Evolutionary conservation across 2,888 invertebrate species (phyloP), one percentile per base, ranked within the genome.

Genomic region (Eugnorisma glareosa): DNA sequence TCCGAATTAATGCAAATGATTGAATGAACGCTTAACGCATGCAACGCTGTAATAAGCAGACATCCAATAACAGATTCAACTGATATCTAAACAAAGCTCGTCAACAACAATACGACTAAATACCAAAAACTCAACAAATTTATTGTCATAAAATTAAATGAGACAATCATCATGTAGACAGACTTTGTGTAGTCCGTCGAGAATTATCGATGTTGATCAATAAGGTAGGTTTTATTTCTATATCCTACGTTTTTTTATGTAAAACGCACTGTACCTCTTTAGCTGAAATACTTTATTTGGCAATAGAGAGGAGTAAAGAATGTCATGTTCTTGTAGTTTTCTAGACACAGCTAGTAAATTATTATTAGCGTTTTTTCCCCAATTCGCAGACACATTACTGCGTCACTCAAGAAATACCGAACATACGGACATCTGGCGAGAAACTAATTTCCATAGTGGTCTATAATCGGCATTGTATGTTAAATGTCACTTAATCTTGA

Each of bases 41-140:
- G 51, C 11, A 57, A 31, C 59, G 67, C 67, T 80, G n/a, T 73
- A 79, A 71, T 77, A 79, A 80, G 68, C 79, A 85, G 75, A 70
- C 64, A 77, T 64, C 59, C 15, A 61, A 75, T 74, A 87, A 83
- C 81, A 76, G 71, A 82, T 87, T 81, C 75, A 82, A 75, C 68
- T 67, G 75, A 83, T 83, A 68, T 68, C 77, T 79, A 84, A 83
- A 86, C 78, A 89, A 82, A 77, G 71, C 71, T 77, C 77, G 43
- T 79, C 72, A 89, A 84, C 76, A 90, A 88, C 79, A 87, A 79
- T 81, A 77, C 68, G 48, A 45, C 57, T 86, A 77, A 73, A 71
- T 70, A 82, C 61, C 61, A 83, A 82, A 75, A 84, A 89, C 75
- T 84, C 78, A 86, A 84, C 82, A 86, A 85, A 83, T 87, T 71